Conservation (phyloP, 2,113 vertebrate species). For the Odontophorus gujanensis region DNA sequence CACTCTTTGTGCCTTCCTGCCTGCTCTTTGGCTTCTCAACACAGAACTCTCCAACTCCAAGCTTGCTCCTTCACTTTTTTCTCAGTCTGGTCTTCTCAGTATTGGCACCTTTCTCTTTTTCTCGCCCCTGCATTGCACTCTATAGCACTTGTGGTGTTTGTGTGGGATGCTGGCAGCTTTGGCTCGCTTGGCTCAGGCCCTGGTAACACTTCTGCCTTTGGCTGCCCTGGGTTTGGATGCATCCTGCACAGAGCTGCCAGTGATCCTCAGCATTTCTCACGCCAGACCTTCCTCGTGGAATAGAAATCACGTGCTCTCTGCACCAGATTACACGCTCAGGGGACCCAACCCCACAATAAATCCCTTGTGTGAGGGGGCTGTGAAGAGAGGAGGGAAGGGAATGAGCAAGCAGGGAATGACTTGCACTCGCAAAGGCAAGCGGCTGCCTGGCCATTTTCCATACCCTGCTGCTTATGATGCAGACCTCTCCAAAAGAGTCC, state of each 20-base stretch:
- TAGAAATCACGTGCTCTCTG: fast-evolving
- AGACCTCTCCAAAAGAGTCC: conserved; percentile 35
- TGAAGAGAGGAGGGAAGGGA: neutral
- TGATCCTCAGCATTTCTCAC: neutral
- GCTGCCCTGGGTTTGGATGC: neutral
- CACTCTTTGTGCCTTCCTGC: neutral
- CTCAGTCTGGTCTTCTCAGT: neutral
- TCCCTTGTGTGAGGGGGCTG: fast-evolving
- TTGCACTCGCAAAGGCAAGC: conserved; percentile 7
- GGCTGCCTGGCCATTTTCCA: conserved; percentile 30
- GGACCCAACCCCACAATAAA: neutral
- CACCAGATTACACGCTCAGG: neutral
- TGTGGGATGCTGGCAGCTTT: neutral
- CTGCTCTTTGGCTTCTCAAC: neutral
- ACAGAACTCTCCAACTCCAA: neutral
- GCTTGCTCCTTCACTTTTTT: neutral
- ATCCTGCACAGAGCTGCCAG: neutral
- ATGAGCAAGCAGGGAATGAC: neutral
- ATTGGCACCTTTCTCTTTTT: fast-evolving
- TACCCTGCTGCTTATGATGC: conserved; percentile 25
- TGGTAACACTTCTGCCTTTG: neutral
- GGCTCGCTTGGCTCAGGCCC: neutral
- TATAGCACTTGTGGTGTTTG: neutral
- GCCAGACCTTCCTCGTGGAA: neutral
- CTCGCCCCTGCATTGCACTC: fast-evolving